Evolutionary conservation across 2,113 vertebrate genomes (phyloP), one percentile per base, ranked within the genome.

Genomic region (Trichomycterus rosablanca): DNA sequence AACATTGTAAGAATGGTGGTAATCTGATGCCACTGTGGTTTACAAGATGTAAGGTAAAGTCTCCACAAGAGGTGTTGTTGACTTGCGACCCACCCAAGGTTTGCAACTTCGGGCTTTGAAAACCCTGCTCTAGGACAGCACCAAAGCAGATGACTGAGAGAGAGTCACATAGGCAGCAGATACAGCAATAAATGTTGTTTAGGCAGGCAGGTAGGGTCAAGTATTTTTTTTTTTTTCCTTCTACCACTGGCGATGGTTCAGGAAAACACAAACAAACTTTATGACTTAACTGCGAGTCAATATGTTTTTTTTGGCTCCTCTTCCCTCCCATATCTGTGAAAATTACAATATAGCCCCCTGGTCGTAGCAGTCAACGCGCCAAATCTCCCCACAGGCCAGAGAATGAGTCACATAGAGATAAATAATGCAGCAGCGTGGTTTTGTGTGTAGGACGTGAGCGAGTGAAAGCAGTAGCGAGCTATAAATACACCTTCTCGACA

Each of bases 391-490:
- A 81, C 72, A 19, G 78, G 78, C 73, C 72, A 30, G 79, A 80
- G 81, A 83, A 85, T 85, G 78, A 86, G 83, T 87, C 83, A 87
- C 84, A 81, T 82, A 80, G 55, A 84, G 77, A 87, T 86, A 79
- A 84, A 87, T 85, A 86, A 85, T 84, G 74, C 80, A 86, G 84
- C 73, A 66, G 52, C 48, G 50, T 62, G 26, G 55, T 58, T 70
- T 52, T 53, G 49, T 63, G 58, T 66, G 67, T 62, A 54, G 67
- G 63, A 59, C 28, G 57, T 75, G 62, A 63, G 67, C 65, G 32
- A 44, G 61, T 58, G 61, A 78, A 77, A 61, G 70, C 71, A 24
- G 62, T 66, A 30, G 40, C 46, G 62, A 67, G 67, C 78, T 83
- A 81, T 76, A 78, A 84, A 86, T 83, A 80, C 24, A 59, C 63